phyloP scores from a whole-genome alignment of 2,797 vertebrate species.

The Diceros bicornis region DNA sequence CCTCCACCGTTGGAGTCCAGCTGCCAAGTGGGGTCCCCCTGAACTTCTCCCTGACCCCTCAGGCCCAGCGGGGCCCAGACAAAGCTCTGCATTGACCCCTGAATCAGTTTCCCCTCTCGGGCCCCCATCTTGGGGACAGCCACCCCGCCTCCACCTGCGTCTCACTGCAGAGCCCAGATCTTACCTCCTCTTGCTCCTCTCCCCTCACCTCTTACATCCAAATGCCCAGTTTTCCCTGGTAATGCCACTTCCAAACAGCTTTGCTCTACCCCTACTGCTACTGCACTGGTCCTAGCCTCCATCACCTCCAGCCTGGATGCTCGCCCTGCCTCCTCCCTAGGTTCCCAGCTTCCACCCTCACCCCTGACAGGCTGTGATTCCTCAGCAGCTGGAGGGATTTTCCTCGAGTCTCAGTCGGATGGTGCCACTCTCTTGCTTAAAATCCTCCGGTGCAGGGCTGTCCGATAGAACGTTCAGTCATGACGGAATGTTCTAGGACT shows the following conservation, averaged over 20 bases:
- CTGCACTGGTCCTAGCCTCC: background rate
- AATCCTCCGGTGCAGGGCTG: too few species aligned
- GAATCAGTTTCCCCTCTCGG: background rate
- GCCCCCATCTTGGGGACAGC: background rate
- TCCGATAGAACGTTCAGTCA: background rate
- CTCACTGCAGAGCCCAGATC: background rate
- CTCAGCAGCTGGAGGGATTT: background rate
- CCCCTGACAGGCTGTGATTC: background rate
- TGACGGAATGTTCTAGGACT: background rate
- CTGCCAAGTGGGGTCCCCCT: fast-evolving
- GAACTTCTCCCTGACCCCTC: background rate
- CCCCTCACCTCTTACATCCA: background rate
- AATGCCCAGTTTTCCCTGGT: background rate
- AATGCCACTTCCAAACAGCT: background rate
- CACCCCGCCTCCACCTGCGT: fast-evolving
- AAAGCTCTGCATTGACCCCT: background rate
- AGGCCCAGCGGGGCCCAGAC: background rate
- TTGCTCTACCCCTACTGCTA: background rate
- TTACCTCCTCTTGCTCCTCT: background rate
- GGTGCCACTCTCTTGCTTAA: background rate
- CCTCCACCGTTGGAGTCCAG: background rate
- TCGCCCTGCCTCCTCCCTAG: background rate
- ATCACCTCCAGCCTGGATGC: background rate
- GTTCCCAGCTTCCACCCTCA: background rate
- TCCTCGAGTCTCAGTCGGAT: fast-evolving